Percentiles rank a stretch among this genome's conserved stretches.
These are phyloP conservation scores for Campopleginae sp. DNA, from an alignment of 2,888 invertebrate genomes.

Conservation along the genomic window DNA sequence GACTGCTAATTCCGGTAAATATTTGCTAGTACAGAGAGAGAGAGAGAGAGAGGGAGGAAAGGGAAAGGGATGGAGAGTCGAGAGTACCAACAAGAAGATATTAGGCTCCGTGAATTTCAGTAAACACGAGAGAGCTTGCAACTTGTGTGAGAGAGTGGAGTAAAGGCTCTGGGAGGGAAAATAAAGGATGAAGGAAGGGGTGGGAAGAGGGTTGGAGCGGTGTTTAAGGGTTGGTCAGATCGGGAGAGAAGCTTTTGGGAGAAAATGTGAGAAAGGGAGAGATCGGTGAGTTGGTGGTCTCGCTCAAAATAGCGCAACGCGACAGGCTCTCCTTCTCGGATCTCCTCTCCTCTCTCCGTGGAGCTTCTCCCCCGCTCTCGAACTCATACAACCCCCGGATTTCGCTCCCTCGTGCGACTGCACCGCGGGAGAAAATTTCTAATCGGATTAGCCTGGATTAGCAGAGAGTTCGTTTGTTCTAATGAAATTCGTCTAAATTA, in stretches of 20 bases:
- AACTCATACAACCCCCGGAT: slow-evolving; percentile 41
- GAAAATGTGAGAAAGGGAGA: slow-evolving; percentile 56
- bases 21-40: slow-evolving; percentile 81
- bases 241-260: slow-evolving; percentile 56
- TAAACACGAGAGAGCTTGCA: slow-evolving; percentile 67
- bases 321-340: slow-evolving; percentile 50
- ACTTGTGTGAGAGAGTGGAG: slow-evolving; percentile 51
- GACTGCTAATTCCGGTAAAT: slow-evolving; percentile 81
- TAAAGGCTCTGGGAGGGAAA: slow-evolving; percentile 30
- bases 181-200: not conserved
- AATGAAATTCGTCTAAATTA: slow-evolving; percentile 84
- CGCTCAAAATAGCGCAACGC: slow-evolving; percentile 57
- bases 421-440: slow-evolving; percentile 82
- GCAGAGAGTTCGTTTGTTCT: slow-evolving; percentile 84
- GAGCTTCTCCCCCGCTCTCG: slow-evolving; percentile 40
- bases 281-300: slow-evolving; percentile 57
- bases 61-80: slow-evolving; percentile 54
- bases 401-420: slow-evolving; percentile 74
- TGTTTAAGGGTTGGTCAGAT: slow-evolving; percentile 61
- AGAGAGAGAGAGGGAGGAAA: slow-evolving; percentile 1
- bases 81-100: slow-evolving; percentile 59
- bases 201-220: slow-evolving; percentile 50
- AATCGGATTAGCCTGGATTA: slow-evolving; percentile 84
- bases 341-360: slow-evolving; percentile 53
- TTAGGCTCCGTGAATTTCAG: slow-evolving; percentile 72